These are phyloP conservation scores for Erannis defoliaria DNA, from an alignment of 2,888 invertebrate species.

Conservation along the genomic window DNA sequence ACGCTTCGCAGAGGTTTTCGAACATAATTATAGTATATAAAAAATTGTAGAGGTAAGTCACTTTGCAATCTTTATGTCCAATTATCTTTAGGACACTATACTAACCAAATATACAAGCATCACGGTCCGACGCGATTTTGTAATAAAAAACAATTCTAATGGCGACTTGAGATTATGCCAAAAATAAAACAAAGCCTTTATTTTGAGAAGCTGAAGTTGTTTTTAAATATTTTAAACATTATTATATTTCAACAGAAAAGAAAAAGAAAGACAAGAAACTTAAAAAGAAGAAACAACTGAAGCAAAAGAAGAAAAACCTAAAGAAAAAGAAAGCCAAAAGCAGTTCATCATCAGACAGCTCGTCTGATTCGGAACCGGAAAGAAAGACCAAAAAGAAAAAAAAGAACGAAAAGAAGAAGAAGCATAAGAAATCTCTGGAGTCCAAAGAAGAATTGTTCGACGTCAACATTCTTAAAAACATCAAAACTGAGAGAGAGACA, in stretches of 20 bases:
- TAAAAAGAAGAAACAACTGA: constrained; percentile 69
- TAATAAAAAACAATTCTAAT: too few species aligned
- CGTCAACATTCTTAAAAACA: constrained; percentile 76
- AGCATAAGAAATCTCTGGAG: constrained; percentile 64
- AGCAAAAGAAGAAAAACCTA: constrained; percentile 64
- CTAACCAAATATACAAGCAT: too few species aligned
- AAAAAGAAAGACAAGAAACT: constrained; percentile 67
- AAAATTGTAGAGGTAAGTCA: too few species aligned
- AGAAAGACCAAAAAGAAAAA: constrained; percentile 53
- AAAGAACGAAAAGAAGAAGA: constrained; percentile 56
- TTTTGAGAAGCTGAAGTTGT: too few species aligned
- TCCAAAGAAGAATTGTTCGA: constrained; percentile 75
- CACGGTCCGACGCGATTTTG: too few species aligned
- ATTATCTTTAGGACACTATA: too few species aligned
- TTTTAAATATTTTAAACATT: too few species aligned
- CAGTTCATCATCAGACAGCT: constrained; percentile 58
- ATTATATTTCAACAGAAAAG: constrained; percentile 50
- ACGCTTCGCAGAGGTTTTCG: too few species aligned
- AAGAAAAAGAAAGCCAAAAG: constrained; percentile 71
- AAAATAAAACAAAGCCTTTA: too few species aligned
- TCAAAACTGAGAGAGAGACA: constrained; percentile 75
- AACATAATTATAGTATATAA: too few species aligned
- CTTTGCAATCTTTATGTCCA: too few species aligned
- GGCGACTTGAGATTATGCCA: too few species aligned
- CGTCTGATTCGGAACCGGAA: constrained; percentile 55